phyloP scores from a whole-genome alignment of 2,113 vertebrate species.

The Pterocles burchelli region DNA sequence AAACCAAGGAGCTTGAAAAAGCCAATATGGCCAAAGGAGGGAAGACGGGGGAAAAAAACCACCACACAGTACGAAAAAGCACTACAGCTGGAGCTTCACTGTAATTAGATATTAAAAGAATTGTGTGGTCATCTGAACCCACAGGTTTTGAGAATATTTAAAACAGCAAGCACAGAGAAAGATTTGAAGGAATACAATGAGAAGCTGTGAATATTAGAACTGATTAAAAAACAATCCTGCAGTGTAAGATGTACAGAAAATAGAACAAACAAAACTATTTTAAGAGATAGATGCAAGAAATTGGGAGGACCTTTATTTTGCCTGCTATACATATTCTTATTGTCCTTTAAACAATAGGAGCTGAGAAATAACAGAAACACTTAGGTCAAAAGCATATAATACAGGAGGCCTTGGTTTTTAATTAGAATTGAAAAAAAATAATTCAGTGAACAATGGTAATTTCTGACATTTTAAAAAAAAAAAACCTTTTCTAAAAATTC shows the following conservation, averaged over 20 bases:
- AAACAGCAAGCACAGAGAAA: not conserved
- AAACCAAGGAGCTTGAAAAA: not conserved
- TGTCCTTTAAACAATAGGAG: not conserved
- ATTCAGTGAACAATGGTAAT: not conserved
- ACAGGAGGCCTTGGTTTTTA: not conserved
- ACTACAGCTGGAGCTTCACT: not conserved
- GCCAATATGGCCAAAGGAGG: not conserved
- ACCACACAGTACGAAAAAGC: not conserved
- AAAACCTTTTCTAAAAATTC: rapidly evolving
- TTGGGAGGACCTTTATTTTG: not conserved
- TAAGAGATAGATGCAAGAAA: not conserved
- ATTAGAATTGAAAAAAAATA: not conserved
- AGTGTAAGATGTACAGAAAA: not conserved
- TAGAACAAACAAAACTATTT: not conserved
- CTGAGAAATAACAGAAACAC: not conserved
- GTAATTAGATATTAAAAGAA: not conserved
- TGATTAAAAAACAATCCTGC: not conserved
- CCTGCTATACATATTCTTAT: not conserved
- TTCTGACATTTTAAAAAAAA: not conserved
- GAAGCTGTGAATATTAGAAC: not conserved
- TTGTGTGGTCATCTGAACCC: not conserved
- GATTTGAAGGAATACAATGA: not conserved
- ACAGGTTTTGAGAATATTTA: not conserved
- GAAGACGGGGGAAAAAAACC: not conserved
- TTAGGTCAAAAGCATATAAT: not conserved